phyloP scores from a whole-genome alignment of 2,888 invertebrate genomes.

The Spodoptera picta region DNA sequence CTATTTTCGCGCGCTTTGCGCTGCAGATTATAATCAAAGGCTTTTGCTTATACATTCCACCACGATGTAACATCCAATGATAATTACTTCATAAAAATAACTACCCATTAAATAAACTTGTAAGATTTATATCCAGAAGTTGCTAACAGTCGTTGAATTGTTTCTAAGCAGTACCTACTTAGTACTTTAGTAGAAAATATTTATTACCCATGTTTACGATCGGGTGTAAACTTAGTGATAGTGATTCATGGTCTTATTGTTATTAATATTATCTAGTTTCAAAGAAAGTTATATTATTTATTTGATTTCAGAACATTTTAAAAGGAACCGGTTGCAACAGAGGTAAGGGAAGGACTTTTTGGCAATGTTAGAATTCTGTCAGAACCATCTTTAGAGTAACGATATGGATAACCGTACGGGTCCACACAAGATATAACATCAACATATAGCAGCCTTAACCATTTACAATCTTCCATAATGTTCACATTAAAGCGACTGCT shows the following conservation, averaged over 20 bases:
- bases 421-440: slow-evolving; percentile 3
- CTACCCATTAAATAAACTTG: neutral
- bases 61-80: slow-evolving; percentile 14
- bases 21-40: slow-evolving; percentile 39
- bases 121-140: neutral
- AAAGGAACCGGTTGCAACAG: too few relatives aligned
- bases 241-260: too few relatives aligned
- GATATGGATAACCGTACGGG: slow-evolving; percentile 6
- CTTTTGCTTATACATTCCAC: slow-evolving; percentile 22
- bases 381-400: too few relatives aligned
- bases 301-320: too few relatives aligned
- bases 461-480: slow-evolving; percentile 51
- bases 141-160: neutral
- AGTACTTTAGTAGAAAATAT: neutral
- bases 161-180: too few relatives aligned
- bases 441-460: slow-evolving; percentile 14
- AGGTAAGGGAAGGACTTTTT: too few relatives aligned
- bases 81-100: slow-evolving; percentile 21
- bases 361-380: too few relatives aligned
- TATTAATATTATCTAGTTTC: too few relatives aligned
- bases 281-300: too few relatives aligned
- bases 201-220: too few relatives aligned
- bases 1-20: slow-evolving; percentile 64
- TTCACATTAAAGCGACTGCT: slow-evolving; percentile 47
- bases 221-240: too few relatives aligned